Evolutionary conservation across 1,140 invertebrate genomes (phyloP), one percentile per base, ranked within the genome.

Genomic region (Pararge aegeria): DNA sequence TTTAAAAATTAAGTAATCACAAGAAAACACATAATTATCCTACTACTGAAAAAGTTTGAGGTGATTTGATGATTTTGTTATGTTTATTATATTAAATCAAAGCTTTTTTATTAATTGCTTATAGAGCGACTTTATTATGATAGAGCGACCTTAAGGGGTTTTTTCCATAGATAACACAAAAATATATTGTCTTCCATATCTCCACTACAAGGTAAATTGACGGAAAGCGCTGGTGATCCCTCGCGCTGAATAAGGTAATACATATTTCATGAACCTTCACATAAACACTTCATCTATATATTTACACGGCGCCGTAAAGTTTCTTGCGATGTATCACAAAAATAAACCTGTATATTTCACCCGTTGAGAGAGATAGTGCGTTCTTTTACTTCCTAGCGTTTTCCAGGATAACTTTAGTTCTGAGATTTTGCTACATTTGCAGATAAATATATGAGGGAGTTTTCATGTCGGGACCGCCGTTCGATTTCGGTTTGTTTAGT

Each of bases 271-370:
- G 46, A 49, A 10, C 21, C 15, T 29, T 21, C 19, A 49, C 24
- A 49, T 49, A 49, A 49, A 49, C 46, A 49, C 46, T 49, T 49
- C 24, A 15, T 49, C 29, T 16, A 49, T 49, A 49, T 29, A 49
- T 49, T 27, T 27, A 49, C 21, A 27, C 15, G 46, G n/a, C 12
- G 21, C 21, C 21, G 15, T 49, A 49, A 49, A 49, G 20, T 49
- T 16, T 27, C 46, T 24, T 13, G 46, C 20, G 19, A 46, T 46
- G 12, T 46, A 46, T 16, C 42, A 46, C 42, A n/a, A 46, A 46
- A 20, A 46, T 46, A 40, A 18, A 40, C 13, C 13, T 18, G 15
- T 15, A 16, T 16, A 16, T 40, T 40, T 40, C 12, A 10, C 16
- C 16, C 15, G 15, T 4, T 5, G 13, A 34, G 27, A 34, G 30